These are phyloP conservation scores for Cirrhinus molitorella DNA, from an alignment of 2,797 vertebrate species.

Conservation along the genomic window DNA sequence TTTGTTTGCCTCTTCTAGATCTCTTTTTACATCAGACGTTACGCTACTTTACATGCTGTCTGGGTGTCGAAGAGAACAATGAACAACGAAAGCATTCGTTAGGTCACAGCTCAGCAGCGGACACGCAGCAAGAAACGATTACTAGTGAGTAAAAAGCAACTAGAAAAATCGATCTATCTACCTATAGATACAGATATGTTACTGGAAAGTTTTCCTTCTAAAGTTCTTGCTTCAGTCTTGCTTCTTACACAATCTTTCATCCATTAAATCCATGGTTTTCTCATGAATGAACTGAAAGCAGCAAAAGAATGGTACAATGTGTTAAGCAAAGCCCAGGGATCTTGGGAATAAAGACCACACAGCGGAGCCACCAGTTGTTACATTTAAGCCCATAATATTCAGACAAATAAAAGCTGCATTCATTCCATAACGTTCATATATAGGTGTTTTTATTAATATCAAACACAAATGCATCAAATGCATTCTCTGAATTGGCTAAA, in stretches of 20 bases:
- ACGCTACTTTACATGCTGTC: constrained; percentile 66
- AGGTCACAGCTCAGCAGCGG: neutral
- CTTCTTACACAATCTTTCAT: constrained; percentile 59
- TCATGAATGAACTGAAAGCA: constrained; percentile 52
- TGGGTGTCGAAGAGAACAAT: constrained; percentile 69
- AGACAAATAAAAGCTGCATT: neutral
- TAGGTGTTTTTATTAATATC: neutral
- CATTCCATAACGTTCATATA: neutral
- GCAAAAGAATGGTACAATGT: constrained; percentile 60
- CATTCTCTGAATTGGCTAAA: neutral
- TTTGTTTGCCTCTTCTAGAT: constrained; percentile 62
- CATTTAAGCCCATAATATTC: neutral
- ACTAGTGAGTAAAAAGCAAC: neutral
- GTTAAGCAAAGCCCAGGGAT: neutral
- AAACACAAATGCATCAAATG: neutral
- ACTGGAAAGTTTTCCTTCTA: neutral
- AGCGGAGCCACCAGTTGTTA: neutral
- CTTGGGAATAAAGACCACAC: constrained; percentile 8
- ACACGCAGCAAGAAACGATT: neutral
- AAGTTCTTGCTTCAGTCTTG: constrained; percentile 11
- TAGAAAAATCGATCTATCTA: neutral
- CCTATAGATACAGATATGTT: neutral
- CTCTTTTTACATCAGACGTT: constrained; percentile 67
- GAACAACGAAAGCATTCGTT: constrained; percentile 36
- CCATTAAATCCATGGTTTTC: constrained; percentile 69